These are phyloP conservation scores for Cairina moschata DNA, from an alignment of 2,113 vertebrate genomes.

Conservation along the genomic window DNA sequence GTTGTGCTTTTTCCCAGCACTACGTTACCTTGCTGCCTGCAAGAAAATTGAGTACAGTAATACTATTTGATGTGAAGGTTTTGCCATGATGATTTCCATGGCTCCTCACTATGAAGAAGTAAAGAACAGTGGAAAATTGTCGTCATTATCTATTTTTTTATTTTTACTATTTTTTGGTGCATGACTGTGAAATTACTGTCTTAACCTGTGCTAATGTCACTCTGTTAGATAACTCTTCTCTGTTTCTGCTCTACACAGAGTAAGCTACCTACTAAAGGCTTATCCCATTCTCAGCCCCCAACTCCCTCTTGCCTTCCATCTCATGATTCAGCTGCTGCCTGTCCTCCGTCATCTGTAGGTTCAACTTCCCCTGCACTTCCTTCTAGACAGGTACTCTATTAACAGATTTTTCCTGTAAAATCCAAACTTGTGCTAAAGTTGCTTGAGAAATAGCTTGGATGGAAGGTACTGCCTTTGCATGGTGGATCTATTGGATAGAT, in stretches of 20 bases:
- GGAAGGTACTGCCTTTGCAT: neutral
- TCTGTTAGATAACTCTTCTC: slow-evolving; percentile 57
- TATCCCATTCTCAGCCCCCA: slow-evolving; percentile 71
- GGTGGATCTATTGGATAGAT: neutral
- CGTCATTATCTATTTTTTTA: neutral
- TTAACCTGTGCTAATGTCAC: neutral
- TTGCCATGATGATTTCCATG: neutral
- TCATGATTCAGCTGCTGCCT: slow-evolving; percentile 78
- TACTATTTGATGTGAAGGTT: neutral
- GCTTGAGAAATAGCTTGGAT: neutral
- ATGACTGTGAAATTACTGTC: neutral
- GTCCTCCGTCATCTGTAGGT: slow-evolving; percentile 74
- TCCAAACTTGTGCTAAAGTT: neutral
- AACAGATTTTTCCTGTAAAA: slow-evolving; percentile 40
- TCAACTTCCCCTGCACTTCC: slow-evolving; percentile 71
- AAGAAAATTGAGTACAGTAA: neutral
- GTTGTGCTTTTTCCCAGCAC: neutral
- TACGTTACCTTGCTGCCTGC: neutral
- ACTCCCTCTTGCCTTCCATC: slow-evolving; percentile 75
- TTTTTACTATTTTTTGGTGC: neutral
- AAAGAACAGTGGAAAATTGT: neutral
- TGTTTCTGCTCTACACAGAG: slow-evolving; percentile 81
- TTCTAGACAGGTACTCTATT: slow-evolving; percentile 80
- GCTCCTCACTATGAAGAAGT: neutral
- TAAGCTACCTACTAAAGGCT: slow-evolving; percentile 73